Evolutionary conservation across 2,113 vertebrate species (phyloP), one percentile per base, ranked within the genome.

Genomic region (Nesogale talazaci): DNA sequence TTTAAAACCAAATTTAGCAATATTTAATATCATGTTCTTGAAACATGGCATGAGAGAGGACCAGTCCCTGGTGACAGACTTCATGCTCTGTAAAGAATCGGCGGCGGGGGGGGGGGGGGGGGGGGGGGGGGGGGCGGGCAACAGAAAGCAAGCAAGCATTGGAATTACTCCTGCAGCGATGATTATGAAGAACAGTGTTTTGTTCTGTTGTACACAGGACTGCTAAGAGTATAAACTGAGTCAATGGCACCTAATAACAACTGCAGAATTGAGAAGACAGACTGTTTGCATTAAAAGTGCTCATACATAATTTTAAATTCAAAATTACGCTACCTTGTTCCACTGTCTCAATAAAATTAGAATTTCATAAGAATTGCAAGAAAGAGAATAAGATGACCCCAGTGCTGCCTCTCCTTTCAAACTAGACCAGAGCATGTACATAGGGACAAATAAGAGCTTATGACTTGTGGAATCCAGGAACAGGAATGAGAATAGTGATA

Each of bases 311-410:
- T 16, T 92, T 97, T 23, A 46, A 57, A 87, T 63, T 89, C 40
- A 92, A 94, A 90, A 89, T 75, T n/a, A 59, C 17, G 36, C 75
- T 16, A 69, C 23, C 52, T 63, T 52, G 82, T 87, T 87, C 7
- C 5, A 59, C 22, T 46, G 65, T 70, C 86, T 91, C 65, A 67
- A 70, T 42, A 78, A 93, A 76, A 75, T 65, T 16, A 78, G 27
- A 9, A 2, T 63, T 91, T 87, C 34, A 38, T 85, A 56, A 81
- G 29, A 69, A 29, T 22, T 31, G 11, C 29, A 67, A 22, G n/a
- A 20, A 77, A 7, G 34, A 77, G 65, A 29, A 46, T 1, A 67
- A 29, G 23, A 2, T 79, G 87, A 72, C 1, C 59, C 70, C n/a
- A 46, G 42, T 10, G 46, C 46, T 52, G 46, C 46, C 46, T 52